phyloP scores from a whole-genome alignment of 2,113 vertebrate genomes.

The Tinamus guttatus region DNA sequence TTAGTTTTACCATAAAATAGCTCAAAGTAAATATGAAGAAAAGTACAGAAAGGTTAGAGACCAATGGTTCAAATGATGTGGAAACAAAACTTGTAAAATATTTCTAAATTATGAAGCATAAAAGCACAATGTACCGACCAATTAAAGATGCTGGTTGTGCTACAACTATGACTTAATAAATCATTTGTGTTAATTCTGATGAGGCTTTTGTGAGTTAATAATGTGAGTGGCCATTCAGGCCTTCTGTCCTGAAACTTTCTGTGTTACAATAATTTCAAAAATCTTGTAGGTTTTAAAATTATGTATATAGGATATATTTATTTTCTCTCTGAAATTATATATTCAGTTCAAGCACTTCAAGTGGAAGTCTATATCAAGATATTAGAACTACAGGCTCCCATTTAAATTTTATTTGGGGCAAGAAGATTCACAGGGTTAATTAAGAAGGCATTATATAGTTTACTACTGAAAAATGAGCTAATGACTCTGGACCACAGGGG shows the following conservation, averaged over 20 bases:
- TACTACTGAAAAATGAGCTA: slow-evolving; percentile 13
- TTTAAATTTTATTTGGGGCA: slow-evolving; percentile 65
- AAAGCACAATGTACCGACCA: background rate
- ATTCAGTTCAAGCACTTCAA: slow-evolving; percentile 27
- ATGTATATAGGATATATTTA: background rate
- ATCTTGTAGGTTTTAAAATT: background rate
- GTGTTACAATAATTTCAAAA: background rate
- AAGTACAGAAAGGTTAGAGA: background rate
- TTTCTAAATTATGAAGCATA: background rate
- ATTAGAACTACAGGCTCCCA: slow-evolving; percentile 21
- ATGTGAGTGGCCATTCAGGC: too few relatives aligned
- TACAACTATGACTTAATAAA: background rate
- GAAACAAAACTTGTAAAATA: background rate
- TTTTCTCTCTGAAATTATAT: slow-evolving; percentile 14
- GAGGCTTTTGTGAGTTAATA: background rate
- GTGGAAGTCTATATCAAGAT: slow-evolving; percentile 28
- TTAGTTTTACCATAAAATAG: background rate
- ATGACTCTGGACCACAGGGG: slow-evolving; percentile 16
- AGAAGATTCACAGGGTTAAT: slow-evolving; percentile 66
- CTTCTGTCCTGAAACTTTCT: slow-evolving; percentile 18
- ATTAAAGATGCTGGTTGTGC: background rate
- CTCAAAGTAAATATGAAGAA: background rate
- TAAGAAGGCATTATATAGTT: slow-evolving; percentile 49
- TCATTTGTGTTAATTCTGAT: background rate
- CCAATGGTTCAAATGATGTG: background rate